phyloP scores from a whole-genome alignment of 2,113 vertebrate genomes.

The Colius striatus region DNA sequence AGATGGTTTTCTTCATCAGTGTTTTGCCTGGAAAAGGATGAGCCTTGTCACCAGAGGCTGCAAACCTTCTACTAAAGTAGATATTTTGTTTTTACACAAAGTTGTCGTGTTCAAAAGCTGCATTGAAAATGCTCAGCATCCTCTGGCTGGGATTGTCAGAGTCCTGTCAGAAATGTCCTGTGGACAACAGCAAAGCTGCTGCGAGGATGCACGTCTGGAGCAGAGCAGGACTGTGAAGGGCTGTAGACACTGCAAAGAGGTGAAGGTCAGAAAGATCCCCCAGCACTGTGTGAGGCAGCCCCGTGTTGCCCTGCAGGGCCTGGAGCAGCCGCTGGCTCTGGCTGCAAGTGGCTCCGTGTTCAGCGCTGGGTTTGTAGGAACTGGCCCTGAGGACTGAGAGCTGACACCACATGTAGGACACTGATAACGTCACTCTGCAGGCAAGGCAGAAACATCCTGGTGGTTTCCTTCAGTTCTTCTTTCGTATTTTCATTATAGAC shows the following conservation, averaged over 20 bases:
- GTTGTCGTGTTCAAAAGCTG: no score
- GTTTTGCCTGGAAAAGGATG: background rate
- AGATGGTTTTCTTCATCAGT: background rate
- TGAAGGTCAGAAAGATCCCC: background rate
- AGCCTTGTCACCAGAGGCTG: no score
- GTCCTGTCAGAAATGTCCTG: background rate
- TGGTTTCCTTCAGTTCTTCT: no score
- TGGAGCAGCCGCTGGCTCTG: background rate
- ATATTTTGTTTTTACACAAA: no score
- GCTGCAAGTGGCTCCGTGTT: no score
- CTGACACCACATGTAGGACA: slow-evolving; percentile 23
- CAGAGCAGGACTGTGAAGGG: background rate
- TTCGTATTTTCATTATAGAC: background rate
- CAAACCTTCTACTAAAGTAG: no score
- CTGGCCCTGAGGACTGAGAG: no score
- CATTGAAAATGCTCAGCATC: no score
- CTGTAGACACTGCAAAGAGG: background rate
- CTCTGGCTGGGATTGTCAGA: background rate
- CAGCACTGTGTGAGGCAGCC: background rate
- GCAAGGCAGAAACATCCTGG: background rate
- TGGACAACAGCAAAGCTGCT: background rate
- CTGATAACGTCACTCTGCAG: slow-evolving; percentile 39
- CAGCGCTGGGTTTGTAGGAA: no score
- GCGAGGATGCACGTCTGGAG: accelerated
- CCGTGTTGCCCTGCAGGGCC: background rate